Evolutionary conservation across 2,888 invertebrate genomes (phyloP).

Genomic region (Altica lythri): DNA sequence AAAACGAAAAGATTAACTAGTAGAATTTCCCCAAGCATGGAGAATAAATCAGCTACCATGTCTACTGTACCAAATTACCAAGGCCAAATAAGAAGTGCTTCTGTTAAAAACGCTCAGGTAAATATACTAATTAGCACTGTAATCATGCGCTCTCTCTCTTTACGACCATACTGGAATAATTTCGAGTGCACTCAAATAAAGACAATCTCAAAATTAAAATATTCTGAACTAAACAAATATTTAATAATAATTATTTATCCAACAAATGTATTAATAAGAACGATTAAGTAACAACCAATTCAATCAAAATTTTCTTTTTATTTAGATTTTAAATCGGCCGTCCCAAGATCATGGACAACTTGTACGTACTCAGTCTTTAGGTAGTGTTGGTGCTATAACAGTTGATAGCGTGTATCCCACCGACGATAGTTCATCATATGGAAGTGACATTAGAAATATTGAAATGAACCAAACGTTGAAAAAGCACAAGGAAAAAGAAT

Average conservation of each 20-base stretch:
- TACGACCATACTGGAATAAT: no score
- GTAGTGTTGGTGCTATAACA: slow-evolving; percentile 61
- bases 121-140: no score
- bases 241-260: no score
- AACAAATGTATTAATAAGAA: no score
- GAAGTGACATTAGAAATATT: slow-evolving; percentile 53
- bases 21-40: slow-evolving; percentile 51
- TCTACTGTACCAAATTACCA: slow-evolving; percentile 46
- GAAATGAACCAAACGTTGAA: slow-evolving; percentile 47
- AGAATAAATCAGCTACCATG: slow-evolving; percentile 52
- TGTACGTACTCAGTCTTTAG: slow-evolving; percentile 64
- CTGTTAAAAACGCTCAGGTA: slow-evolving; percentile 50
- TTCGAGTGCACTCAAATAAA: no score
- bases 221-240: no score
- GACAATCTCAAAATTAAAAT: no score
- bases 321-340: slow-evolving; percentile 47
- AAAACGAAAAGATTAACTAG: slow-evolving; percentile 57
- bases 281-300: no score
- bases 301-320: slow-evolving; percentile 11
- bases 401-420: slow-evolving; percentile 55
- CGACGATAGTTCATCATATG: slow-evolving; percentile 56
- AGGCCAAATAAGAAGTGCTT: slow-evolving; percentile 47
- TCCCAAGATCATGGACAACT: slow-evolving; percentile 55
- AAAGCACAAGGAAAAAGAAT: slow-evolving; percentile 57
- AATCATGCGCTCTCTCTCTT: no score